These are phyloP conservation scores for Terrapene triunguis DNA, from an alignment of 2,113 vertebrate genomes.

Conservation along the genomic window DNA sequence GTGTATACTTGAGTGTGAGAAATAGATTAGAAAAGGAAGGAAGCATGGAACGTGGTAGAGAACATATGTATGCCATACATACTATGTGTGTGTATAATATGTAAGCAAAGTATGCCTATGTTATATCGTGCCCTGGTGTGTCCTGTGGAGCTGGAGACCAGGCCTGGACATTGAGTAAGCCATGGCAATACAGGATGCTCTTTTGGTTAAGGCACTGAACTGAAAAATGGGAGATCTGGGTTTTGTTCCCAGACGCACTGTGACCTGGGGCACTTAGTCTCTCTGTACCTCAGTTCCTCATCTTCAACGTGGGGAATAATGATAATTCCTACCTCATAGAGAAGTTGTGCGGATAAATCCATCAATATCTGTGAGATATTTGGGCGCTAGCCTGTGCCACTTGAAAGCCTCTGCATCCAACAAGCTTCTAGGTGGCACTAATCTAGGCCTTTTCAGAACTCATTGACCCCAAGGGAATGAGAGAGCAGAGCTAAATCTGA, in stretches of 20 bases:
- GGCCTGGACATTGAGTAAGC: background rate
- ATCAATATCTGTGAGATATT: fast-evolving
- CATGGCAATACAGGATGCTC: constrained; percentile 24
- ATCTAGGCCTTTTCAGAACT: background rate
- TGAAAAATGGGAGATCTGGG: background rate
- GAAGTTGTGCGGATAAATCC: background rate
- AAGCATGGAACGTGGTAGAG: background rate
- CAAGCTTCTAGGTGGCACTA: background rate
- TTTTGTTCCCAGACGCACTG: background rate
- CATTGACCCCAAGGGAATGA: background rate
- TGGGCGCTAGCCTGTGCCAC: background rate
- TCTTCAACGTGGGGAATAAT: fast-evolving
- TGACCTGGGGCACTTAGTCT: background rate
- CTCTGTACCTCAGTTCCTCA: background rate
- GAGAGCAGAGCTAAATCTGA: background rate
- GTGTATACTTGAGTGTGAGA: background rate
- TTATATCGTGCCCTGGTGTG: background rate
- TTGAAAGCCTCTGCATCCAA: fast-evolving
- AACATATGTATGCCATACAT: background rate
- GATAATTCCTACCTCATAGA: background rate
- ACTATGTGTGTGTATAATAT: fast-evolving
- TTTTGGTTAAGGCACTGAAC: background rate
- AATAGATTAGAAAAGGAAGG: background rate
- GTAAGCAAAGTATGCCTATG: background rate
- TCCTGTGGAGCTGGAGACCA: background rate